Conservation (phyloP, 2,113 vertebrate species). For the Bettongia penicillata region DNA sequence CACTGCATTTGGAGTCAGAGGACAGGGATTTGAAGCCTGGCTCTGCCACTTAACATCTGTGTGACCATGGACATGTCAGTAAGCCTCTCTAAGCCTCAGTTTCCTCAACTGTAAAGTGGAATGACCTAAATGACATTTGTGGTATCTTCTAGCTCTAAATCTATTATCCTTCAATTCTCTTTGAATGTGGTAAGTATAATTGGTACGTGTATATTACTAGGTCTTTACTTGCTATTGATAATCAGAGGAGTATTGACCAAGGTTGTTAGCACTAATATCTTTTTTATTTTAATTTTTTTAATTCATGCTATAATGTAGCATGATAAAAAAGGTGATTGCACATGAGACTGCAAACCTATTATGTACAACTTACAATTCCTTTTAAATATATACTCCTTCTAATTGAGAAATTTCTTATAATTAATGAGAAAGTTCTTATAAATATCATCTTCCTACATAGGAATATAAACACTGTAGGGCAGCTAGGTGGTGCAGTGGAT, state of each 20-base stretch:
- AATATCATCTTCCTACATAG: too few relatives aligned
- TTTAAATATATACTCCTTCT: too few relatives aligned
- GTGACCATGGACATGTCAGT: conserved; percentile 41
- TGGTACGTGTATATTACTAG: background rate
- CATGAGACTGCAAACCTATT: too few relatives aligned
- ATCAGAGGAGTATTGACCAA: background rate
- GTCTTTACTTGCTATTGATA: background rate
- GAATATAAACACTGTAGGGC: too few relatives aligned
- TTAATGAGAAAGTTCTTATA: too few relatives aligned
- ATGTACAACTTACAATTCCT: too few relatives aligned
- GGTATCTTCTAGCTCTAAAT: background rate
- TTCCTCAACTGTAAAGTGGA: background rate
- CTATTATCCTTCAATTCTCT: background rate
- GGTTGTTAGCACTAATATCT: background rate
- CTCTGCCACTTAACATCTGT: background rate
- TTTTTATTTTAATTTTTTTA: too few relatives aligned
- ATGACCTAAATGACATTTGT: background rate
- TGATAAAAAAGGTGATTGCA: too few relatives aligned
- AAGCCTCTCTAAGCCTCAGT: background rate
- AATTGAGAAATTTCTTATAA: too few relatives aligned
- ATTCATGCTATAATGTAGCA: too few relatives aligned
- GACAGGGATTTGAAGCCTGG: background rate
- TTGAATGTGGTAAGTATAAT: background rate
- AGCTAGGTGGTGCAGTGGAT: too few relatives aligned
- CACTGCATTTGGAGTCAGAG: background rate